Evolutionary conservation across 1,140 invertebrate species (phyloP), one percentile per base, ranked within the genome.

Genomic region (Drosophila watanabei): DNA sequence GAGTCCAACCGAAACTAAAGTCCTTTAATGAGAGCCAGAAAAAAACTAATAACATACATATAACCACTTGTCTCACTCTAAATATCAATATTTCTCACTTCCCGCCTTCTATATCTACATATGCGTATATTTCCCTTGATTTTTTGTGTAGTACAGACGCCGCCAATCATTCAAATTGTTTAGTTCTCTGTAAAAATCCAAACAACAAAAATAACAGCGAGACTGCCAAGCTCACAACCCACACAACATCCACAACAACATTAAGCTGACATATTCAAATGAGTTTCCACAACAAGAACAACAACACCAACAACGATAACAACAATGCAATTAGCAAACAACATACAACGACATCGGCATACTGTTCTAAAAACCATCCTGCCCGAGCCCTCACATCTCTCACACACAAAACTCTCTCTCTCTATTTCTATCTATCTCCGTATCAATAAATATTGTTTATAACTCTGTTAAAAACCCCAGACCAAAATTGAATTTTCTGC

Each of bases 371-470:
- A 39, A 68, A 85, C 75, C 79, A 77, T 84, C 87, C 87, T 91
- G 87, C 87, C 90, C 87, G 91, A 92, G 82, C 90, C 91, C 91
- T 92, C 83, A 88, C 89, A 88, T 85, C 58, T 80, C 52, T 71
- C 72, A 79, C 63, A 66, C 66, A 35, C 39, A 75, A 57, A 69
- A 79, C 54, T 78, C 66, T 82, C 35, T 65, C 16, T 51, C 16
- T 52, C 4, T 51, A 1, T 51, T 2, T 52, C 46, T 62, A 24
- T 66, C 43, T 84, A 39, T 81, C 58, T 81, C 48, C 57, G 56
- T 51, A 70, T 75, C 69, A 48, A 80, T 79, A 62, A 59, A 75
- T 80, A 80, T 73, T 75, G 63, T 58, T 82, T 65, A 75, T 71
- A 79, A 62, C 63, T 75, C 54, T 62, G 41, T 63, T 45, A 48